Conservation (phyloP, 1,140 invertebrate genomes). For the Parasteatoda tepidariorum region DNA sequence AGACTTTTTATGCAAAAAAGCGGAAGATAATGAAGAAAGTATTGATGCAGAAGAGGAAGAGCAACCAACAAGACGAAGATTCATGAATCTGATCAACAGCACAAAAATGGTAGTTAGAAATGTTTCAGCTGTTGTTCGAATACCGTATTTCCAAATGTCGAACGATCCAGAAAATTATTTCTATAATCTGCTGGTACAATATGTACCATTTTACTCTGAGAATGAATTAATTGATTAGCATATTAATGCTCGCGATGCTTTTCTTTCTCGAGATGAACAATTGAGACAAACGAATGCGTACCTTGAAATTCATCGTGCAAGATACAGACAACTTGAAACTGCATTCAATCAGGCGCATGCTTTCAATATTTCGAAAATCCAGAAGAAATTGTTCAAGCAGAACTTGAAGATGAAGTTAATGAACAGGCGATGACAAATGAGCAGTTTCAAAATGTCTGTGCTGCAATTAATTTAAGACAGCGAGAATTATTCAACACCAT, state of each 20-base stretch:
- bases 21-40: constrained; percentile 36
- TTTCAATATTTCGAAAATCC: constrained; percentile 14
- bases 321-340: constrained; percentile 16
- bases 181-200: not conserved
- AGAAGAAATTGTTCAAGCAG: not conserved
- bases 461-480: constrained; percentile 60
- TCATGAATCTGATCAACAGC: constrained; percentile 16
- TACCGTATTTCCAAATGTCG: not conserved
- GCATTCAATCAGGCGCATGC: constrained; percentile 16
- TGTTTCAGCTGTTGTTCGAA: not conserved
- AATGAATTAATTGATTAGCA: not conserved
- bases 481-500: constrained; percentile 60
- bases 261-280: constrained; percentile 36
- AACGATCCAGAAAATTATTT: not conserved
- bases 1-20: constrained; percentile 42
- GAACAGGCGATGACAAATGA: constrained; percentile 53
- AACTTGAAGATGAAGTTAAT: not conserved
- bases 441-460: constrained; percentile 53
- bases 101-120: constrained; percentile 33
- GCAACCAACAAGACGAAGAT: not conserved
- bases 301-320: constrained; percentile 17
- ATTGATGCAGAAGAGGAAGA: constrained; percentile 40
- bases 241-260: constrained; percentile 15
- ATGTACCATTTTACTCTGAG: constrained; percentile 11
- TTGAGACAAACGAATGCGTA: not conserved